Conservation (phyloP, 2,113 vertebrate genomes). For the Progne subis region DNA sequence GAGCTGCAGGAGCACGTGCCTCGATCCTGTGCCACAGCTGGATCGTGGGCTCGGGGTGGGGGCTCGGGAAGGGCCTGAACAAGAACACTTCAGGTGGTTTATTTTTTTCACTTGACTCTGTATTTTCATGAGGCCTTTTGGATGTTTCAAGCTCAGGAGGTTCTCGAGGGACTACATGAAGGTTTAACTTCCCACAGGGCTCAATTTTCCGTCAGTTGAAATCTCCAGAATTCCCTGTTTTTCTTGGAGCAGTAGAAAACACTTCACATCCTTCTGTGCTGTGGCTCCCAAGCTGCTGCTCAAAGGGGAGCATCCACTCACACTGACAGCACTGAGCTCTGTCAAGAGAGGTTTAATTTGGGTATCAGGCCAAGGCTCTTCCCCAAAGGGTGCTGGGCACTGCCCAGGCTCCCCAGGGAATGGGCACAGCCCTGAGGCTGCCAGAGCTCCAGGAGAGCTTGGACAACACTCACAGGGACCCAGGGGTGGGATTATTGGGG, state of each 20-base stretch:
- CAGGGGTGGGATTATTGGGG: neutral
- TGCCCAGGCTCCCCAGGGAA: neutral
- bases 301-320: neutral
- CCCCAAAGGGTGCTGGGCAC: neutral
- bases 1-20: rapidly evolving
- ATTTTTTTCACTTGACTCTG: neutral
- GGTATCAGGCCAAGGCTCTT: rapidly evolving
- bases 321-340: neutral
- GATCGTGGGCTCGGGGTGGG: rapidly evolving
- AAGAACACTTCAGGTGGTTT: neutral
- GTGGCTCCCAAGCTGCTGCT: neutral
- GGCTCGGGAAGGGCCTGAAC: rapidly evolving
- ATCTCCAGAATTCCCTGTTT: neutral
- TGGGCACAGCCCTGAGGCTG: neutral
- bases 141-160: neutral
- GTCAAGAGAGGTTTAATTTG: rapidly evolving
- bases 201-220: neutral
- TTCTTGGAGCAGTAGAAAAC: neutral
- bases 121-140: neutral
- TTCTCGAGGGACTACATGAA: neutral
- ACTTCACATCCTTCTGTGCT: neutral
- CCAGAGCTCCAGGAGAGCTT: neutral
- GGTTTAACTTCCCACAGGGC: neutral
- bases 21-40: rapidly evolving
- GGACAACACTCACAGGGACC: rapidly evolving